phyloP scores from a whole-genome alignment of 2,888 invertebrate species.

The Phymatocera aterrima region DNA sequence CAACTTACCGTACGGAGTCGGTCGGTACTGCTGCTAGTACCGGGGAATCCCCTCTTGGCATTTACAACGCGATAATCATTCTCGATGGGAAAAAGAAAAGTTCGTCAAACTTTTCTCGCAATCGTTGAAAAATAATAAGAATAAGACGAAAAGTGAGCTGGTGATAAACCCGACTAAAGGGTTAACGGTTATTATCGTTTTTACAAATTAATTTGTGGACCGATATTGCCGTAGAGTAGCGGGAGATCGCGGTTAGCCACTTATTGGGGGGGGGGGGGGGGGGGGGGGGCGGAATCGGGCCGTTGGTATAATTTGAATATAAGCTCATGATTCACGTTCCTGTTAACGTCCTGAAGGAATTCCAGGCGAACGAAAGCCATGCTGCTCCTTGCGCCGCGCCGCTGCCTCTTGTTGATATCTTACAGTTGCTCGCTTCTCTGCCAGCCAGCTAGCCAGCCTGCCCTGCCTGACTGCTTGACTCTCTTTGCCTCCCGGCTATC shows the following conservation, averaged over 20 bases:
- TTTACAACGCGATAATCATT: slow-evolving; percentile 35
- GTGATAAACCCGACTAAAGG: neutral
- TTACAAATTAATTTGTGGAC: slow-evolving; percentile 27
- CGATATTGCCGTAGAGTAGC: slow-evolving; percentile 20
- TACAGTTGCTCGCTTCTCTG: slow-evolving; percentile 8
- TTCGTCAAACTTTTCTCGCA: slow-evolving; percentile 16
- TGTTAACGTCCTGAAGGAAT: slow-evolving; percentile 52
- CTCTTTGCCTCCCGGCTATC: slow-evolving; percentile 43
- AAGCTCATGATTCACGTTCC: slow-evolving; percentile 54
- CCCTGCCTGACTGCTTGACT: slow-evolving; percentile 22
- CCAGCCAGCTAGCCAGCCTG: slow-evolving; percentile 17
- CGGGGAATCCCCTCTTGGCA: slow-evolving; percentile 27
- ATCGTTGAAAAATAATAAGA: neutral
- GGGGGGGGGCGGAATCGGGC: slow-evolving; percentile 14
- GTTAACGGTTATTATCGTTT: slow-evolving; percentile 22
- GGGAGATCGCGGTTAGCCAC: slow-evolving; percentile 12
- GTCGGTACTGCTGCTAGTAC: neutral
- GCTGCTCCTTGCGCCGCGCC: neutral
- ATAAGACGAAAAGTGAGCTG: neutral
- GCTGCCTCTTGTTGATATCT: slow-evolving; percentile 42
- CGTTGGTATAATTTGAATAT: slow-evolving; percentile 56
- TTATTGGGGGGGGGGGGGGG: neutral
- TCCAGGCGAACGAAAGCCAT: neutral
- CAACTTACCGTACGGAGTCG: neutral
- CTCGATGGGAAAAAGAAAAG: slow-evolving; percentile 17